phyloP scores from a whole-genome alignment of 2,797 vertebrate genomes.

The Octomys mimax region DNA sequence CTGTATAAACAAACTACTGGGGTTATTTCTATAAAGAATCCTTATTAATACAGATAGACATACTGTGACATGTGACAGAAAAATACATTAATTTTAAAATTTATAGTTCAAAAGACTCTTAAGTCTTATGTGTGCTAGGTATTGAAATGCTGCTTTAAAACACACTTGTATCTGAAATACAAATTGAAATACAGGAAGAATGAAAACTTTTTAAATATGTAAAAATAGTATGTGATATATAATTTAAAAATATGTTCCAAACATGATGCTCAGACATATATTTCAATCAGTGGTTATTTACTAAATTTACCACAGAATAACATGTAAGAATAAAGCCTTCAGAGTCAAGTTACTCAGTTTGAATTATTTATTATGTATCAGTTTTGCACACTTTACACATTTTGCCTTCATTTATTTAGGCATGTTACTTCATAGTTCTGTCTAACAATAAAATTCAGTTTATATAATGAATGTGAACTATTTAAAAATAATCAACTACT shows the following conservation, averaged over 20 bases:
- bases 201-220: neutral
- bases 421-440: neutral
- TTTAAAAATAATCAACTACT: neutral
- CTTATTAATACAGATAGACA: neutral
- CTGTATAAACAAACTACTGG: neutral
- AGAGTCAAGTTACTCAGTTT: neutral
- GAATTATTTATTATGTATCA: neutral
- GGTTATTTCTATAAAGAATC: neutral
- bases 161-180: neutral
- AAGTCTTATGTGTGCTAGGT: neutral
- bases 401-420: neutral
- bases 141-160: neutral
- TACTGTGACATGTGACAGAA: neutral
- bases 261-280: neutral
- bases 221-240: neutral
- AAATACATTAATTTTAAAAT: neutral
- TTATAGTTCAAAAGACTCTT: neutral
- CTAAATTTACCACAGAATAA: neutral
- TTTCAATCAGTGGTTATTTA: neutral
- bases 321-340: neutral
- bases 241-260: slow-evolving; percentile 12
- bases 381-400: neutral
- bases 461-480: neutral
- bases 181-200: neutral
- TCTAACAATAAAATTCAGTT: neutral